phyloP scores from a whole-genome alignment of 2,113 vertebrate species.

The Cairina moschata region DNA sequence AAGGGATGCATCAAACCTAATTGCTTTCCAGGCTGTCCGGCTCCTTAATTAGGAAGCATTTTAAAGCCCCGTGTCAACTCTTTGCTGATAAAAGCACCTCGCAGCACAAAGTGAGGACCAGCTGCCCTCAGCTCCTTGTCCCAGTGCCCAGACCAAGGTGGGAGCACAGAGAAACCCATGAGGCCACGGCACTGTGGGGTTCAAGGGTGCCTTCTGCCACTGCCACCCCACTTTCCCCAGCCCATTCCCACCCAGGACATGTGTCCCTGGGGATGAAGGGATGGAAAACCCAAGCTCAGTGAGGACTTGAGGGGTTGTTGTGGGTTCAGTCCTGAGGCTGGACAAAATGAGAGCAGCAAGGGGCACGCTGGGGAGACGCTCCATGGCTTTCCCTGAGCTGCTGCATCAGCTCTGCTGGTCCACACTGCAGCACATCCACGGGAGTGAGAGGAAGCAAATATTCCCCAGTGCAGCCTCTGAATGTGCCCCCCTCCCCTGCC shows the following conservation, averaged over 20 bases:
- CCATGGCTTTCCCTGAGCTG: neutral
- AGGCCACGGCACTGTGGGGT: accelerated
- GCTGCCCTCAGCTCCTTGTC: neutral
- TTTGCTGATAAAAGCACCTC: neutral
- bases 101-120: neutral
- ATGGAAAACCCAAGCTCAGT: neutral
- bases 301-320: neutral
- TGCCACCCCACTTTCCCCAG: neutral
- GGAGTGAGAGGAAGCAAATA: neutral
- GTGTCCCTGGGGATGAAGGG: neutral
- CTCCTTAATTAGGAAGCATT: slow-evolving; percentile 73
- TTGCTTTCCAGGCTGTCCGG: slow-evolving; percentile 65
- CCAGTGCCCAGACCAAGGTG: accelerated
- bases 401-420: neutral
- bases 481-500: neutral
- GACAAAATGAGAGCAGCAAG: neutral
- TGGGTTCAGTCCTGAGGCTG: neutral
- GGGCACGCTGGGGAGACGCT: neutral
- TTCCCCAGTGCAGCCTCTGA: neutral
- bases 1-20: slow-evolving; percentile 58
- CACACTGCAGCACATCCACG: neutral
- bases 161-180: neutral
- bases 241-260: neutral
- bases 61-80: slow-evolving; percentile 32
- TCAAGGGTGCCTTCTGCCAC: neutral